Conservation (phyloP, 2,113 vertebrate species). For the Rhabdomys dilectus region DNA sequence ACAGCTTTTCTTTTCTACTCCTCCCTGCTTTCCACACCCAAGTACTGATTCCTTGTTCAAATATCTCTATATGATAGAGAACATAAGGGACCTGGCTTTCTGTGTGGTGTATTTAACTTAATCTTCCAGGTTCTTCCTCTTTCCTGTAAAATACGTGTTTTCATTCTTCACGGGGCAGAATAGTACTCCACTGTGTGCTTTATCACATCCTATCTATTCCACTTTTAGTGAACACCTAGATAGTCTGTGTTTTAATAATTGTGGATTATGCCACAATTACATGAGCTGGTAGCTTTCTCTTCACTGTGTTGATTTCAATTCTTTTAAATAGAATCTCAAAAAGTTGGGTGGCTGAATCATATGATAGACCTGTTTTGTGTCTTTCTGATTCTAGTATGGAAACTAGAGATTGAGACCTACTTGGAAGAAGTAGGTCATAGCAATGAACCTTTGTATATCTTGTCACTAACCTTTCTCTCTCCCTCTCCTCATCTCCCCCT, state of each 20-base stretch:
- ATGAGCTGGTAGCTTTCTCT: neutral
- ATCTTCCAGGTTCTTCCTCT: neutral
- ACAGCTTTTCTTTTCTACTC: neutral
- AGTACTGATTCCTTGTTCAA: neutral
- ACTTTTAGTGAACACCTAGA: neutral
- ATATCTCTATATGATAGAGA: neutral
- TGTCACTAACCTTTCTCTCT: neutral
- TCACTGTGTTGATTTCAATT: neutral
- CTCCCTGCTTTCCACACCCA: neutral
- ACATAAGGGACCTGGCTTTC: neutral
- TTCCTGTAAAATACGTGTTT: neutral
- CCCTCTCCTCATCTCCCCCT: no score
- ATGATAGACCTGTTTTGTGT: neutral
- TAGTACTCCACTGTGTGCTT: neutral
- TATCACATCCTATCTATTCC: neutral
- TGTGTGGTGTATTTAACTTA: neutral
- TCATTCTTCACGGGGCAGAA: neutral
- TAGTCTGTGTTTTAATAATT: neutral
- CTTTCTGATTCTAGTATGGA: neutral
- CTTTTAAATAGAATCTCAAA: neutral
- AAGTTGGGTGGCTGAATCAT: no score
- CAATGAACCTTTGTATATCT: neutral
- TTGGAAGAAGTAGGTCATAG: neutral
- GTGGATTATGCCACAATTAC: neutral
- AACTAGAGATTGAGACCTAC: neutral